Evolutionary conservation across 1,140 invertebrate species (phyloP).

Genomic region (Saccostrea glomerata): DNA sequence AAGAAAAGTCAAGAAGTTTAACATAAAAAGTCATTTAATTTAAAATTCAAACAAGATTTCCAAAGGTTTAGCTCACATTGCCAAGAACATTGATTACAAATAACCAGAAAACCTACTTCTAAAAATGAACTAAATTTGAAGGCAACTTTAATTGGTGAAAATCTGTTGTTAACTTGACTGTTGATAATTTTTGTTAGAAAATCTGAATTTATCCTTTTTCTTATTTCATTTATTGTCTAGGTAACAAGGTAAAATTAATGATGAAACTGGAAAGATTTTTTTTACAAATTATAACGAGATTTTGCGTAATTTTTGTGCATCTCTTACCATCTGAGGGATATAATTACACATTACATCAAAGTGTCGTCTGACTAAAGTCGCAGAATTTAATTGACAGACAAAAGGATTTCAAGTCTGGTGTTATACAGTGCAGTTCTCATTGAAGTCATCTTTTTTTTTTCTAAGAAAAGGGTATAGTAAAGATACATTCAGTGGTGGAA

Average conservation of each 20-base stretch:
- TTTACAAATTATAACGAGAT: constrained; percentile 6
- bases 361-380: not conserved
- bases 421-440: not conserved
- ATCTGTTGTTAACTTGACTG: not conserved
- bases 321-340: not conserved
- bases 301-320: not conserved
- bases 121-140: too few relatives aligned
- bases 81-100: too few relatives aligned
- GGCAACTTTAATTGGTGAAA: too few relatives aligned
- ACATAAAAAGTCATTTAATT: too few relatives aligned
- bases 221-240: not conserved
- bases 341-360: constrained; percentile 6
- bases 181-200: not conserved
- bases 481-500: not conserved
- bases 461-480: not conserved
- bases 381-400: constrained; percentile 5
- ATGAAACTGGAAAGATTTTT: not conserved
- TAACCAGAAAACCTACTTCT: too few relatives aligned
- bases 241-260: constrained; percentile 13
- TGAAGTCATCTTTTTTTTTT: not conserved
- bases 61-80: too few relatives aligned
- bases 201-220: not conserved
- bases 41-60: too few relatives aligned
- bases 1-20: too few relatives aligned
- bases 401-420: not conserved